Evolutionary conservation across 2,113 vertebrate genomes (phyloP).

Genomic region (Danionella cerebrum): DNA sequence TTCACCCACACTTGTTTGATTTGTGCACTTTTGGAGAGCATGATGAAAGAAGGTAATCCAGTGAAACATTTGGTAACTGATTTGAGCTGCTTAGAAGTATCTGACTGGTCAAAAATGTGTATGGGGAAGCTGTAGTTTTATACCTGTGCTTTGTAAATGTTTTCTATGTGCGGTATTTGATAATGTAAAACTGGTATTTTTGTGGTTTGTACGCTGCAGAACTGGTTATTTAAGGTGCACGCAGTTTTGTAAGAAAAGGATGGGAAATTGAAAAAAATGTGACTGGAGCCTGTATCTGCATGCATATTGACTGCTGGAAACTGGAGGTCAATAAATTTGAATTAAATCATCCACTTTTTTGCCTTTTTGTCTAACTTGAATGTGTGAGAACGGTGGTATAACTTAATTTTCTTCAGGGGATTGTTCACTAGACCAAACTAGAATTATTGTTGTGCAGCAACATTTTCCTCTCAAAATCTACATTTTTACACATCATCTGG

Average conservation of each 20-base stretch:
- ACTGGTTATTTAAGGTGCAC: constrained; percentile 81
- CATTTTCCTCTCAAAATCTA: no score
- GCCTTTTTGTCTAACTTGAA: neutral
- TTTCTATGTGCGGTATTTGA: constrained; percentile 97
- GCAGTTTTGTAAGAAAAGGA: constrained; percentile 82
- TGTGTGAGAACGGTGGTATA: no score
- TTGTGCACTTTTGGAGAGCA: neutral
- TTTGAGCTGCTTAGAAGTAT: constrained; percentile 31
- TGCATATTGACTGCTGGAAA: constrained; percentile 69
- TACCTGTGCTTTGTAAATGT: constrained; percentile 87
- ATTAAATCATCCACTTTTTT: constrained; percentile 54
- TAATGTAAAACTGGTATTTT: constrained; percentile 87
- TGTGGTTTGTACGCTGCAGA: constrained; percentile 93
- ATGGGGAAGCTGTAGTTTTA: constrained; percentile 75
- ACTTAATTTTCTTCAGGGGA: no score
- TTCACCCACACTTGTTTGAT: neutral
- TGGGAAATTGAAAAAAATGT: constrained; percentile 40
- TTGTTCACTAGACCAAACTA: no score
- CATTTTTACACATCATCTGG: no score
- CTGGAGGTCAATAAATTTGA: constrained; percentile 70
- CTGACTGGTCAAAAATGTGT: constrained; percentile 45
- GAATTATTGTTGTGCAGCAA: no score
- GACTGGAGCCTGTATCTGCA: constrained; percentile 74
- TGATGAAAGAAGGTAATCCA: neutral
- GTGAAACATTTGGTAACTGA: neutral